Conservation (phyloP, 2,113 vertebrate genomes). For the Hemiscyllium ocellatum region DNA sequence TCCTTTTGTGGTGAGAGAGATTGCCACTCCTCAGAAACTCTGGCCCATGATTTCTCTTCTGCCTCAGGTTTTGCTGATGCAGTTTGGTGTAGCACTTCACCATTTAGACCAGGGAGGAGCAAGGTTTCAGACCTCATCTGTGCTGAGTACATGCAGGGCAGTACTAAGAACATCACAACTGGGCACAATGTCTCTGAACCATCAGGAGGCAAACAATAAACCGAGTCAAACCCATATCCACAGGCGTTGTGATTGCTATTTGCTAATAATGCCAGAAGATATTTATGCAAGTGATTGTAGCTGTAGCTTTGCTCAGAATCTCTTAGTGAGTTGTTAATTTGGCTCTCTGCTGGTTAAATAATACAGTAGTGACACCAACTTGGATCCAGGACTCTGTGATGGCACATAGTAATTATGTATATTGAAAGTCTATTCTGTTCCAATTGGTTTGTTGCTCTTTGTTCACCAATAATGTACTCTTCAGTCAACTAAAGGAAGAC, state of each 20-base stretch:
- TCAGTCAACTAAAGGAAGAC: neutral
- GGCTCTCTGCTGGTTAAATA: neutral
- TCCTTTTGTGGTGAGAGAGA: too few relatives aligned
- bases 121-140: neutral
- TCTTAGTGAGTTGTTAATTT: neutral
- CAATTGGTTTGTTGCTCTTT: constrained; percentile 9
- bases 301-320: neutral
- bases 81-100: neutral
- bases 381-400: neutral
- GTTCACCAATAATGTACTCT: neutral
- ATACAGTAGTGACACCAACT: neutral
- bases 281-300: neutral
- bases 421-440: neutral
- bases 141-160: neutral
- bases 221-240: neutral
- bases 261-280: neutral
- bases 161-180: neutral
- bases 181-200: too few relatives aligned
- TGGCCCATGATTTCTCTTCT: neutral
- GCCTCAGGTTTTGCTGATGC: neutral
- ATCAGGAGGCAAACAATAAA: neutral
- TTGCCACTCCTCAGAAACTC: too few relatives aligned
- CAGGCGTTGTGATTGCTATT: neutral
- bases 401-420: neutral
- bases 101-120: neutral